Evolutionary conservation across 2,797 vertebrate genomes (phyloP).

Genomic region (Ptychobarbus kaznakovi): DNA sequence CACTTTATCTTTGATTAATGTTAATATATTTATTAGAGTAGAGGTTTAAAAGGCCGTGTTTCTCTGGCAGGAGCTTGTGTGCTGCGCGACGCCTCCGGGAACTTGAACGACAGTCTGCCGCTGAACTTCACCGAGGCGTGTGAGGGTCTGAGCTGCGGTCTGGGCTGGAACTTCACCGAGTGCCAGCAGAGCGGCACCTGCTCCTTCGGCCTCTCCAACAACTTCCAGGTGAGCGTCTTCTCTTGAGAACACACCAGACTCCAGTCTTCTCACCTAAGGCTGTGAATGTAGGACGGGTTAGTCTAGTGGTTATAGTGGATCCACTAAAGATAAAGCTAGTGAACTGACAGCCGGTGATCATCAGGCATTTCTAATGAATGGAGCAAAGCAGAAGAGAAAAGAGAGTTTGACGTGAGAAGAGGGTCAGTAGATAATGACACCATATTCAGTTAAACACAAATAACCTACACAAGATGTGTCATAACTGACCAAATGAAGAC

Average conservation of each 20-base stretch:
- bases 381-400: neutral
- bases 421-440: neutral
- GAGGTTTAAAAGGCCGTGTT: neutral
- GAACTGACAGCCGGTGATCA: neutral
- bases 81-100: conserved; percentile 76
- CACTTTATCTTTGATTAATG: neutral
- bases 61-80: conserved; percentile 70
- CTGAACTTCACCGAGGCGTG: conserved; percentile 68
- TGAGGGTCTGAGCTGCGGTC: conserved; percentile 68
- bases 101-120: conserved; percentile 66
- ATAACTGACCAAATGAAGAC: neutral
- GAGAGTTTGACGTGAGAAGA: neutral
- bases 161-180: conserved; percentile 80
- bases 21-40: neutral
- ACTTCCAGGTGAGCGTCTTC: conserved; percentile 66
- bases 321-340: neutral
- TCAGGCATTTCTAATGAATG: neutral
- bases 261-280: too few species aligned
- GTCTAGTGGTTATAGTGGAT: neutral
- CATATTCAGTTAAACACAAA: neutral
- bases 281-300: neutral
- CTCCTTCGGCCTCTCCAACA: conserved; percentile 72
- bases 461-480: neutral
- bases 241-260: too few species aligned
- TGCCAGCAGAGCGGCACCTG: conserved; percentile 71